Conservation (phyloP, 2,888 invertebrate species). For the Carterocephalus palaemon region DNA sequence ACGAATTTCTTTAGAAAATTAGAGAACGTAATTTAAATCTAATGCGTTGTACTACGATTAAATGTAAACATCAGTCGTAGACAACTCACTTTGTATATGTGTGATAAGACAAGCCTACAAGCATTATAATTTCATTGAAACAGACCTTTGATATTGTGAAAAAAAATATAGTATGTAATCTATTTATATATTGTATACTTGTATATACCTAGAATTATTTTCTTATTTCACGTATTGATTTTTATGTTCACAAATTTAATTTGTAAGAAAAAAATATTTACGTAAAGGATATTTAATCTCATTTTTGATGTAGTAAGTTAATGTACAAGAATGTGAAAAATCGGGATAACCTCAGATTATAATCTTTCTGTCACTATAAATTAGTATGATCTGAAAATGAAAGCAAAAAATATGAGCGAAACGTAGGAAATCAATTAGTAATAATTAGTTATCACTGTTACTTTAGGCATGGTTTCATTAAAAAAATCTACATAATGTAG, state of each 20-base stretch:
- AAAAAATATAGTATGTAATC: conserved; percentile 1
- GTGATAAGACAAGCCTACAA: conserved; percentile 49
- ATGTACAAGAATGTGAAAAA: conserved; percentile 3
- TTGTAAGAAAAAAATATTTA: conserved; percentile 5
- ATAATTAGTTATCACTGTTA: too few species aligned
- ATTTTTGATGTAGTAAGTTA: conserved; percentile 7
- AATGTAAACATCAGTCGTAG: conserved; percentile 48
- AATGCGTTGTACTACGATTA: conserved; percentile 57
- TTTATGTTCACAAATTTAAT: conserved; percentile 3
- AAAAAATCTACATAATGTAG: too few species aligned
- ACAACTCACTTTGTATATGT: conserved; percentile 52
- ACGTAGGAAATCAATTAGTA: too few species aligned
- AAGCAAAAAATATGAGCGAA: neutral
- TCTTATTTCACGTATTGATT: neutral
- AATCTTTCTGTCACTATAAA: neutral
- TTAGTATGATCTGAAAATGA: neutral
- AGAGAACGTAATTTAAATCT: conserved; percentile 60
- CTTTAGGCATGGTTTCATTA: too few species aligned
- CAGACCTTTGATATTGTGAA: neutral
- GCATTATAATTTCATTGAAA: conserved; percentile 2
- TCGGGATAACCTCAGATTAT: conserved; percentile 2
- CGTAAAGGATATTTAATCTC: neutral
- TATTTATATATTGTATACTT: neutral
- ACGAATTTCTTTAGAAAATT: conserved; percentile 45
- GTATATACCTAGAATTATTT: neutral